Base-by-base conservation (phyloP, 2,888 invertebrate genomes). In the Liopterus haemorrhoidalis region DNA sequence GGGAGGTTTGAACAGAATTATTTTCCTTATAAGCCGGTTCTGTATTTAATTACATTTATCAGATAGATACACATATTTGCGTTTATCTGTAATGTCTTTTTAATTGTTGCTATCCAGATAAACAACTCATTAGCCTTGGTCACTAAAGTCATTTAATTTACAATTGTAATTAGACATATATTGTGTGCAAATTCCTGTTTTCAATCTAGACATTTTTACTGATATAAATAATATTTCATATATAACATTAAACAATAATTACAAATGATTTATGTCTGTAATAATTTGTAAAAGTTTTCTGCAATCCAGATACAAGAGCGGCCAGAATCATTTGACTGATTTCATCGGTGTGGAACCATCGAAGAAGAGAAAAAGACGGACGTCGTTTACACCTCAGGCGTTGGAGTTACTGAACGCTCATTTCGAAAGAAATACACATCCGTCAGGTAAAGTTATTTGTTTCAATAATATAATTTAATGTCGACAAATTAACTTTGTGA, bases 341-440 rank as follows among this genome's bases (percentile, higher is more conserved):
- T 94, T 94, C 69, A 91, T 92, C 58, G 94, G 94, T 24, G 92
- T 92, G 66, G 95, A 95, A 66, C 93, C 94, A 3, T 92, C 92
- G 49, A 96, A 96, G 75, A 96, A 96, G 64, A 78, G 96, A 59
- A 96, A 96, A 72, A 75, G 95, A 59, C 79, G 96, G 61, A 96
- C 96, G 24, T 95, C 95, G 0, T 96, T 96, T 71, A 95, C 96
- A 3, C 96, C 95, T 1, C 92, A 94, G 68, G 96, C 96, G 9
- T 70, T 96, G 59, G 95, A 95, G 70, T 73, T 94, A 51, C 76
- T 96, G 47, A 96, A 95, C 68, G 88, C 90, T 46, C 92, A 95
- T 70, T 96, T 96, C 65, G 93, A 94, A 69, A 80, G 90, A 60
- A 95, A 95, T 71, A 96, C 95, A 43, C 96, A 96, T 78, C 96